A percentile compares a stretch with the other conserved stretches of the same genome.
These are phyloP conservation scores for Philaethria dido DNA, from an alignment of 2,888 invertebrate species.

Conservation along the genomic window DNA sequence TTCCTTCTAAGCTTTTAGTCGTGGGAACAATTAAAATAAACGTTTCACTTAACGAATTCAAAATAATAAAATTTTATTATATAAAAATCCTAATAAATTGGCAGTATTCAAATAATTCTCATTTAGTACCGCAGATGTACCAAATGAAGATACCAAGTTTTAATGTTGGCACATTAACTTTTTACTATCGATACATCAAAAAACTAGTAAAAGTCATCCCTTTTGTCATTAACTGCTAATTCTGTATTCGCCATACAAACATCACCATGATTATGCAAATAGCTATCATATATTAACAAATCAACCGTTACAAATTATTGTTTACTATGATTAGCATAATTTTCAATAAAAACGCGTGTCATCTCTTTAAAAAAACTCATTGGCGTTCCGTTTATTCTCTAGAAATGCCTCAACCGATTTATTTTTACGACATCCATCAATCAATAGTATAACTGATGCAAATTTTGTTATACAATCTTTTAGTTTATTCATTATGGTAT, in stretches of 20 bases:
- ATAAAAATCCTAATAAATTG: constrained; percentile 44
- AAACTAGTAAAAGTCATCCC: constrained; percentile 74
- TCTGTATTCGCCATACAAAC: constrained; percentile 54
- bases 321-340: constrained; percentile 79
- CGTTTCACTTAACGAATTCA: neutral
- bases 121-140: constrained; percentile 66
- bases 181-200: constrained; percentile 73
- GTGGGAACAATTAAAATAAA: constrained; percentile 58
- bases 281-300: constrained; percentile 71
- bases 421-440: constrained; percentile 76
- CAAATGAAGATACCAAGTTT: constrained; percentile 61
- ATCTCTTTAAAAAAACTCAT: constrained; percentile 53
- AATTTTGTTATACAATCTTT: constrained; percentile 54
- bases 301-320: constrained; percentile 83
- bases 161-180: constrained; percentile 61
- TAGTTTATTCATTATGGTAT: constrained; percentile 75
- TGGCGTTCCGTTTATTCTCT: constrained; percentile 63
- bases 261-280: constrained; percentile 73
- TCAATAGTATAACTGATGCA: constrained; percentile 67
- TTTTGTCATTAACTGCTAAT: constrained; percentile 56
- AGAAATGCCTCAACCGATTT: constrained; percentile 53
- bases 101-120: constrained; percentile 46
- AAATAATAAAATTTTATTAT: constrained; percentile 31
- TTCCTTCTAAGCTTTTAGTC: constrained; percentile 57
- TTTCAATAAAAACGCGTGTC: constrained; percentile 75